Conservation (phyloP, 2,113 vertebrate genomes). For the Oncorhynchus tshawytscha region DNA sequence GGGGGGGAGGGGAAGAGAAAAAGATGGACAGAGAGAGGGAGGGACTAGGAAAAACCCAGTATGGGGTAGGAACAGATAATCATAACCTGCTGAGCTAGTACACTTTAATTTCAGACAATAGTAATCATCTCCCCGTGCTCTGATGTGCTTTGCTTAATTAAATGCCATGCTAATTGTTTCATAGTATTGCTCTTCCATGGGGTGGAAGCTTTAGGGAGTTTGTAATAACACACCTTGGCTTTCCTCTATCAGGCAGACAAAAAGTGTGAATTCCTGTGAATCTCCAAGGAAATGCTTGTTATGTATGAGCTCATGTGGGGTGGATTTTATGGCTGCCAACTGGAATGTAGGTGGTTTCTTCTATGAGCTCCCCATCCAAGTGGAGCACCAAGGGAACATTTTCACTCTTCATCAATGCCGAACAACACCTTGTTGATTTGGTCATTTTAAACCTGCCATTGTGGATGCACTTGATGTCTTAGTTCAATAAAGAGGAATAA, state of each 20-base stretch:
- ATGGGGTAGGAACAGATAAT: not conserved
- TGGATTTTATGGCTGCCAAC: constrained; percentile 2
- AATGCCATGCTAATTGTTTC: constrained; percentile 44
- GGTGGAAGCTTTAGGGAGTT: constrained; percentile 42
- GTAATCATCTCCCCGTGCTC: constrained; percentile 7
- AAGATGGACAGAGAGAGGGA: not conserved
- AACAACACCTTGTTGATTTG: not conserved
- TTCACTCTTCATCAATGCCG: not conserved
- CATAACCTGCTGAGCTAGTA: not conserved
- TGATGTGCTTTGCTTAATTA: constrained; percentile 48
- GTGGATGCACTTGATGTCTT: no score
- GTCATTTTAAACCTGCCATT: no score
- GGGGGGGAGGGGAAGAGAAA: not conserved
- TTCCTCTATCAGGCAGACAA: constrained; percentile 26
- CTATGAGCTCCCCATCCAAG: not conserved
- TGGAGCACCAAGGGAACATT: not conserved
- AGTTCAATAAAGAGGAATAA: not conserved
- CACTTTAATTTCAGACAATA: constrained; percentile 16
- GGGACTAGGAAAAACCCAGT: not conserved
- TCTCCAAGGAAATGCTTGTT: constrained; percentile 1
- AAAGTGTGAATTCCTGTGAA: constrained; percentile 11
- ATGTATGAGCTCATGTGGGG: constrained; percentile 2
- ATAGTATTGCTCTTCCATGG: constrained; percentile 16
- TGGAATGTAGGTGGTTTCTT: not conserved
- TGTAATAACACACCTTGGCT: constrained; percentile 37